phyloP scores from a whole-genome alignment of 2,113 vertebrate species.

The Malurus elegans region DNA sequence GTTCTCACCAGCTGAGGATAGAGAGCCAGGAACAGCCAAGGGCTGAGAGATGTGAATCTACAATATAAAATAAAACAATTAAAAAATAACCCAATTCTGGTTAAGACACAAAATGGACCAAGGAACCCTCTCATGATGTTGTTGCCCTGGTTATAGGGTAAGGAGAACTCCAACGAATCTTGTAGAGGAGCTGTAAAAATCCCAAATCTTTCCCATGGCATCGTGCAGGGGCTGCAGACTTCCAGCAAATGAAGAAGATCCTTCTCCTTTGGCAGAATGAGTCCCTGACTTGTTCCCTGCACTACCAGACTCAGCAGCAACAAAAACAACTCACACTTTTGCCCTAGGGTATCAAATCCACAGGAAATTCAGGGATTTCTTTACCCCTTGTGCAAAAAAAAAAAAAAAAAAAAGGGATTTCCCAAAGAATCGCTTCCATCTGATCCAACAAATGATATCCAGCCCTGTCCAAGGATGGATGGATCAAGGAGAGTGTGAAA shows the following conservation, averaged over 20 bases:
- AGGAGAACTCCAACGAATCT: not conserved
- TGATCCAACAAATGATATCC: not conserved
- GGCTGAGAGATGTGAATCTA: not conserved
- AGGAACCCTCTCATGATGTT: not conserved
- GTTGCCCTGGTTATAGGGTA: not conserved
- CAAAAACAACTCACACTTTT: not conserved
- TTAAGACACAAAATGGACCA: fast-evolving
- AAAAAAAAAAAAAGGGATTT: not conserved
- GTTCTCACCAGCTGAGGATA: not conserved
- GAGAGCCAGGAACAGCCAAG: not conserved
- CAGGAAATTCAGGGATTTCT: not conserved
- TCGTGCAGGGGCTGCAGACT: not conserved
- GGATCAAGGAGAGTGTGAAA: fast-evolving
- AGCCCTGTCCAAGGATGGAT: not conserved
- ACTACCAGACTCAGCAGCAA: not conserved
- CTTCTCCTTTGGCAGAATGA: not conserved
- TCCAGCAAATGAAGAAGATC: not conserved
- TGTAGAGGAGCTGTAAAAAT: not conserved
- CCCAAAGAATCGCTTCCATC: not conserved
- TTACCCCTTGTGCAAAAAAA: not conserved
- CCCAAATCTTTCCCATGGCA: not conserved
- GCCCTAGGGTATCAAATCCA: not conserved
- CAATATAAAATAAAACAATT: not conserved
- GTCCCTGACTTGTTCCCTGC: not conserved
- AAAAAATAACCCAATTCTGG: not conserved